Evolutionary conservation across 1,140 invertebrate species (phyloP), one percentile per base, ranked within the genome.

Genomic region (Drosophila navojoa): DNA sequence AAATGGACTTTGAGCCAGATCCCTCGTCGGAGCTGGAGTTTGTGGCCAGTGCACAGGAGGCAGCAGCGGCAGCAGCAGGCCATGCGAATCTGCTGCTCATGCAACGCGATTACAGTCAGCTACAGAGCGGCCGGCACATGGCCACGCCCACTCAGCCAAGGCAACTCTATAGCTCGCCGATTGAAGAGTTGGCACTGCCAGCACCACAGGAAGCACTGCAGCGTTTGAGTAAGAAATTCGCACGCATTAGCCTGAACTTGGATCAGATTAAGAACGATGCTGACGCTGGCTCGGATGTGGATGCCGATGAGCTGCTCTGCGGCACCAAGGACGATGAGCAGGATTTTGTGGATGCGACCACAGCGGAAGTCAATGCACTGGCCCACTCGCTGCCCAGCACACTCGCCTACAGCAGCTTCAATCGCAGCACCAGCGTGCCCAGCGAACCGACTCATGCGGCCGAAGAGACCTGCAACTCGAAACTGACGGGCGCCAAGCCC

Each of bases 1-100:
- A 92, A 86, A 92, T 92, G 91, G 91, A 92, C 52, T 92, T 91
- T 11, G 91, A 92, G 13, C 91, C 91, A 5, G 91, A 92, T 60
- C 89, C 91, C 1, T 75, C 77, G 0, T 92, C 91, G 10, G 91
- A 92, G 50, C 59, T 90, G 13, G 91, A 92, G 15, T 86, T 87
- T 59, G 60, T 58, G 16, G 76, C 71, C 29, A 53, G 45, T 10
- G 35, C 55, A n/a, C 67, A 67, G 29, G 63, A 79, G 3, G 67
- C 29, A 25, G 49, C 54, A 7, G n/a, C 61, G 10, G 58, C 16
- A 1, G 72, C 44, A 0, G 45, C 49, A 0, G 79, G 71, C 35
- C 77, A 80, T 16, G 79, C 68, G 0, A 90, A 90, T 69, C 57
- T 89, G 11, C 55, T 91, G 58, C 66, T 91, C 0, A 87, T 91